Base-by-base conservation (phyloP, 1,140 invertebrate species). In the Apis laboriosa region DNA sequence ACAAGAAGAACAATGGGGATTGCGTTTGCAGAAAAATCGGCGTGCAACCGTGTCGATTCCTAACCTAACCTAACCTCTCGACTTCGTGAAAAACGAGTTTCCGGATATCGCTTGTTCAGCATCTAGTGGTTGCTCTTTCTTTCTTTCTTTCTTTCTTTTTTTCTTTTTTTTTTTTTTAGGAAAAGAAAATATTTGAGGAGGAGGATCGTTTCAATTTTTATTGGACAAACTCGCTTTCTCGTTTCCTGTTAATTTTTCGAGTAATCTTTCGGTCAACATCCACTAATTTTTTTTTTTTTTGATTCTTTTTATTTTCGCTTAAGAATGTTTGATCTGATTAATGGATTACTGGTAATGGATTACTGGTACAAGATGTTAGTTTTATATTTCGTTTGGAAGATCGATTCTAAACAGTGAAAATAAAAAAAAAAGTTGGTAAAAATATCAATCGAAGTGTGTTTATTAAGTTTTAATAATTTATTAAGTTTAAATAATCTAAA, bases 41-140 rank as follows among this genome's bases (percentile, higher is more conserved):
- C n/a, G 13, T 15, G n/a, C n/a, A 15, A 61, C 9, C n/a, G 60
- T 9, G 63, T 64, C 28, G 24, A 64, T 64, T 64, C 61, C n/a
- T 15, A 43, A 43, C 34, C 34, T 34, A 34, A 4, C 34, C 34
- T 43, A 43, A 43, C 34, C 15, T 13, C 7, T 28, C 24, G 15
- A 64, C 63, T 64, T 19, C 61, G 61, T 7, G 61, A 64, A 64
- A 64, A 64, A 64, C 24, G 4, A 28, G 61, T 17, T 64, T 15
- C 61, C 61, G 61, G 61, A 64, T 64, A 64, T 64, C 61, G 64
- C 19, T 21, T 43, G 64, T 67, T 67, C 64, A 67, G 64, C 34
- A 11, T 49, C 34, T 67, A 21, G 58, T 11, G 64, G 24, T 19
- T 21, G 34, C 34, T 67, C 34, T 49, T 67, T 43, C 34, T 43